Evolutionary conservation across 2,113 vertebrate species (phyloP).

Genomic region (Gadus chalcogrammus): DNA sequence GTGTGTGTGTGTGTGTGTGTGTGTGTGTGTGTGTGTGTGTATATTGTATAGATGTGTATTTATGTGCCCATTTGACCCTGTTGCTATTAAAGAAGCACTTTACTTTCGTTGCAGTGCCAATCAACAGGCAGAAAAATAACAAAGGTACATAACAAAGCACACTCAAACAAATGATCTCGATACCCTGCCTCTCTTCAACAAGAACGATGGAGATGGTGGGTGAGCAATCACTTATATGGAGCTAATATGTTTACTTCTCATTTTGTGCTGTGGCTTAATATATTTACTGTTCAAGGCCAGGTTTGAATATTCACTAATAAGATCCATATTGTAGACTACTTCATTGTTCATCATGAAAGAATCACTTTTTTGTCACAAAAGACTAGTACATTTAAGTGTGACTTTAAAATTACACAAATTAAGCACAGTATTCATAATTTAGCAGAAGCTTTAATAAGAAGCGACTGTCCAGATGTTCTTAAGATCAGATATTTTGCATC

Average conservation of each 20-base stretch:
- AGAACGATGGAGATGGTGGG: conserved; percentile 40
- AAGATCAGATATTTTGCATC: no score
- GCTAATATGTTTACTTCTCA: conserved; percentile 31
- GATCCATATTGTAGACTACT: neutral
- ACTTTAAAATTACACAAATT: no score
- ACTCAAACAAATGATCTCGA: conserved; percentile 52
- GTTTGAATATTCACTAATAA: conserved; percentile 26
- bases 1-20: no score
- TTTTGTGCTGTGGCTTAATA: conserved; percentile 21
- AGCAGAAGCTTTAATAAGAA: no score
- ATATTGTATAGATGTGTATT: neutral
- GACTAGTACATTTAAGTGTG: no score
- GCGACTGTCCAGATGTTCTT: no score
- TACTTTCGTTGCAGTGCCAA: conserved; percentile 55
- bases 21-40: neutral
- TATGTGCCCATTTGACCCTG: conserved; percentile 56
- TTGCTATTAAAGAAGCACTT: conserved; percentile 46
- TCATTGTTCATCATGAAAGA: neutral
- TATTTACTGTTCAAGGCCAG: conserved; percentile 48
- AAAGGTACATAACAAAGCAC: conserved; percentile 53
- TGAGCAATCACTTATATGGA: conserved; percentile 46
- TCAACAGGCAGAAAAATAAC: conserved; percentile 49
- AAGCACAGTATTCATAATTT: no score
- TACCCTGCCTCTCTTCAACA: conserved; percentile 41
- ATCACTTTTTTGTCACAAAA: no score